Conservation (phyloP, 2,113 vertebrate species). For the Pachycephala philippinensis region DNA sequence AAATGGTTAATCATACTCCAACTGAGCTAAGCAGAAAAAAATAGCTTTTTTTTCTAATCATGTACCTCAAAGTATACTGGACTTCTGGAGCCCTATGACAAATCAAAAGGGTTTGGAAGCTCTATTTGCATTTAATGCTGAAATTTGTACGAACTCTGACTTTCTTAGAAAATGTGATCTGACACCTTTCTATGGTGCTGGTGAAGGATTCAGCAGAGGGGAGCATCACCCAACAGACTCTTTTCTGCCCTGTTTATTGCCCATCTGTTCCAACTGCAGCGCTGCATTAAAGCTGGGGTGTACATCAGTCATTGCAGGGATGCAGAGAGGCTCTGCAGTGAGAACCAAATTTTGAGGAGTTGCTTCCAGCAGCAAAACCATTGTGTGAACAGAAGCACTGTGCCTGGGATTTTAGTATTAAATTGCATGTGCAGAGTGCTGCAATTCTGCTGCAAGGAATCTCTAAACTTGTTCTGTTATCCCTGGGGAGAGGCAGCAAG, state of each 20-base stretch:
- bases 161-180: background rate
- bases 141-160: background rate
- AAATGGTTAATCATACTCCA: conserved; percentile 49
- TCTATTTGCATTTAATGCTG: background rate
- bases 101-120: background rate
- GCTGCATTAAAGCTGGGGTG: background rate
- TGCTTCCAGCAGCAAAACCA: background rate
- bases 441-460: background rate
- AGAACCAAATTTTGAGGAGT: background rate
- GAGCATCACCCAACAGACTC: accelerated
- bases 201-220: background rate
- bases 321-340: background rate
- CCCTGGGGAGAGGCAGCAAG: background rate
- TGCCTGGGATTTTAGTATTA: background rate
- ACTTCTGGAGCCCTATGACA: background rate
- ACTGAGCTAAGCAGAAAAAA: background rate
- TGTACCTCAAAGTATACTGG: background rate
- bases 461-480: background rate
- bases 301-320: background rate
- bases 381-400: accelerated
- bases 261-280: background rate
- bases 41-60: background rate
- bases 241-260: accelerated
- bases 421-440: background rate
- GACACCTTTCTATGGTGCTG: background rate